Percentiles rank a stretch among this genome's conserved stretches.
Evolutionary conservation across 2,113 vertebrate species (phyloP).

Genomic region (Climacteris rufus): DNA sequence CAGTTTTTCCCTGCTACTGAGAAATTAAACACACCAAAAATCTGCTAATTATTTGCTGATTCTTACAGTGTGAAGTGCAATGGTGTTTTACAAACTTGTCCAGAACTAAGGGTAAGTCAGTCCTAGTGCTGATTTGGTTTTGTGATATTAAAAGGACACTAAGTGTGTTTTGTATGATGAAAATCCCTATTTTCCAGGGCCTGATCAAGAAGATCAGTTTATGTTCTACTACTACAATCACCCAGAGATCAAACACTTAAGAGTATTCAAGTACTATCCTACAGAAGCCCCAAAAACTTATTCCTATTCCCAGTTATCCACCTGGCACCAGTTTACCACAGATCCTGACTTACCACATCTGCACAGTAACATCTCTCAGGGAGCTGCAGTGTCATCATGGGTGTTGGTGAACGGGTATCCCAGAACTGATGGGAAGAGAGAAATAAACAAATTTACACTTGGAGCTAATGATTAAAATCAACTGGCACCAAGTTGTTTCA

Average conservation of each 20-base stretch:
- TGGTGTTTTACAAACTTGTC: neutral
- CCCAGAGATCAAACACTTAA: neutral
- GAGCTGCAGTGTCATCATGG: conserved; percentile 95
- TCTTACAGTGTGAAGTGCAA: neutral
- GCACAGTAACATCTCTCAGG: conserved; percentile 96
- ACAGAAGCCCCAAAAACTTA: neutral
- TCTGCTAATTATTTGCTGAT: neutral
- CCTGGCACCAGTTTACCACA: neutral
- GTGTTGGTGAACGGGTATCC: conserved; percentile 95
- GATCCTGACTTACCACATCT: conserved; percentile 85
- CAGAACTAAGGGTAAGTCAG: neutral
- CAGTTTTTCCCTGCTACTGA: neutral
- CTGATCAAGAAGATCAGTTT: neutral
- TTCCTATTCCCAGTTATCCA: neutral
- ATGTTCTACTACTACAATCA: neutral
- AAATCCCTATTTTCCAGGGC: neutral
- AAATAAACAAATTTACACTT: neutral
- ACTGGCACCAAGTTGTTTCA: neutral
- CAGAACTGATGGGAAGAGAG: conserved; percentile 83
- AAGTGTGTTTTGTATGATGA: neutral
- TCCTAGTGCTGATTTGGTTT: neutral
- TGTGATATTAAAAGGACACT: neutral
- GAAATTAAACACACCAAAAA: neutral
- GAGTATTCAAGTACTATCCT: neutral
- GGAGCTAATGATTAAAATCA: neutral